Base-by-base conservation (phyloP, 2,113 vertebrate species). In the Paradoxurus hermaphroditus region DNA sequence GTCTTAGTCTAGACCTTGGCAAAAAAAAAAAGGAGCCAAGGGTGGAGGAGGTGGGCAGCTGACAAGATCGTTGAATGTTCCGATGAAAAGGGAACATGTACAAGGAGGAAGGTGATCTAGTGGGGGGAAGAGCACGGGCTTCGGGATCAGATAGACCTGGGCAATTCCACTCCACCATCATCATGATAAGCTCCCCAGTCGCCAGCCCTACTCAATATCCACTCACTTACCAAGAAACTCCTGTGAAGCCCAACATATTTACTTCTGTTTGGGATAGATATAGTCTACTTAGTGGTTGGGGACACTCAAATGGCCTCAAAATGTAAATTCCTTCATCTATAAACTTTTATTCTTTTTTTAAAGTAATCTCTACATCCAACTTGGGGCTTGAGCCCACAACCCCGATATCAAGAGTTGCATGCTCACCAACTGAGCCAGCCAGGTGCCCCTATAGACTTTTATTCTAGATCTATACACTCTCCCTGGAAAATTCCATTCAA, bases 1-100 rank as follows among this genome's bases (percentile, higher is more conserved):
- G 63, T 14, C 41, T 77, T 21, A 92, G 39, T 59, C 39, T 70
- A 81, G 49, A 90, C 7, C 16, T 85, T 49, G 49, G 16, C 34
- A 34, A 78, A 81, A 65, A 36, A 36, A 82, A 18, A 90, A 91
- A 92, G 62, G 65, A 82, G 93, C 7, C 19, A 75, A 72, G n/a
- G 3, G 0, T 39, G 59, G 36, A 36, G 23, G 25, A 56, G 51
- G 27, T n/a, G 41, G 68, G 34, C 62, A 83, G 23, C 16, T 79
- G 78, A 19, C 23, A 46, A 78, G 92, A 87, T 21, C 41, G 10
- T 53, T 36, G 13, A 62, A 63, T 36, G 3, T 11, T 8, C 18
- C 67, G 19, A 1, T 13, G 41, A 19, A 15, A 49, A 78, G n/a
- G 23, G 41, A 29, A 27, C 5, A 23, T 11, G 51, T 6, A 68